A percentile compares a stretch with the other conserved stretches of the same genome.
These are phyloP conservation scores for Achatina immaculata DNA, from an alignment of 1,140 invertebrate genomes.

Conservation along the genomic window DNA sequence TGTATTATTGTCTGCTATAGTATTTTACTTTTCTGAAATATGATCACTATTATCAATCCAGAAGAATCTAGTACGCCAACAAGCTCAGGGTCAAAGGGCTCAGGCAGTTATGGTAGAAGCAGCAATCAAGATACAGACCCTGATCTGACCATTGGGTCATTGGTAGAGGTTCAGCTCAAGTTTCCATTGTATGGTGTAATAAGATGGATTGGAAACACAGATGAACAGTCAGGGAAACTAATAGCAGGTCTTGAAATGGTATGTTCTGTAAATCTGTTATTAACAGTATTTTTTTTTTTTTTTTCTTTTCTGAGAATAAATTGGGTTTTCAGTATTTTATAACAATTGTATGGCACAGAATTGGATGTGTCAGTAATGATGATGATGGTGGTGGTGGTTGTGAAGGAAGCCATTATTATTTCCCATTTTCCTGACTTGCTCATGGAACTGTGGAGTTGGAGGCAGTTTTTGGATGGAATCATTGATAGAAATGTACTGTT, in stretches of 20 bases:
- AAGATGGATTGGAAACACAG: slow-evolving; percentile 84
- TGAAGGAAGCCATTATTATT: no score
- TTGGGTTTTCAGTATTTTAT: no score
- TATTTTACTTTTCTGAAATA: no score
- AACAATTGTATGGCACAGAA: no score
- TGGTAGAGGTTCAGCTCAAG: slow-evolving; percentile 72
- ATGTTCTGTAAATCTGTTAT: slow-evolving; percentile 51
- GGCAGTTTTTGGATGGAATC: no score
- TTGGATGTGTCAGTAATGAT: no score
- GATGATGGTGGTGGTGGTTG: no score
- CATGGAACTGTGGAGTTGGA: no score
- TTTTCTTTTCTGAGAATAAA: not conserved
- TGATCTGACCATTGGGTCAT: slow-evolving; percentile 71
- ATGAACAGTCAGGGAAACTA: slow-evolving; percentile 72
- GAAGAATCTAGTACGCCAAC: not conserved
- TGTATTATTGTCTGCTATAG: no score
- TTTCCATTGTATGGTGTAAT: slow-evolving; percentile 79
- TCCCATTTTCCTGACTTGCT: no score
- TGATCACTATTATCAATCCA: not conserved
- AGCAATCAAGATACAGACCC: slow-evolving; percentile 46
- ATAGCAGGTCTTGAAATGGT: slow-evolving; percentile 82
- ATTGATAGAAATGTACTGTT: no score
- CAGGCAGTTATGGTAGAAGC: not conserved
- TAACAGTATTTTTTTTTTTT: not conserved
- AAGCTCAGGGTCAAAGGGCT: slow-evolving; percentile 7